Base-by-base conservation (phyloP, 2,113 vertebrate genomes). In the Rostratula benghalensis region DNA sequence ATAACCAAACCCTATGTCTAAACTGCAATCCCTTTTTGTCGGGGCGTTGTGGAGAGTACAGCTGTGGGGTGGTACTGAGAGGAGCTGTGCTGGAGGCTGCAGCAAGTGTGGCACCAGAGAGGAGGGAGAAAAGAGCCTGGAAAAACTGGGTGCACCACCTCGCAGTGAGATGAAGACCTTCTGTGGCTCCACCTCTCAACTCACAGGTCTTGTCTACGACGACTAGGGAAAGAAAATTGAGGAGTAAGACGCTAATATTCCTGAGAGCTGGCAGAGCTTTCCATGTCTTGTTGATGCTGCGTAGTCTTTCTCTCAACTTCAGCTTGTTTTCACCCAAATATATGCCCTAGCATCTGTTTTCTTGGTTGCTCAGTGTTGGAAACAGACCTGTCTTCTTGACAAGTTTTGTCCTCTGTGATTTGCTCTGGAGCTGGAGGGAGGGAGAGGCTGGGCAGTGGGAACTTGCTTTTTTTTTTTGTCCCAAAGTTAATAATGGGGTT, bases 261-360 rank as follows among this genome's bases (percentile, higher is more conserved):
- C 25, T 76, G 63, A 90, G 93, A 89, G 48, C 67, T 90, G 83
- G 63, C 86, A 57, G 41, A 31, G 61, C 71, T 77, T 83, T 25
- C 54, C 53, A 3, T 48, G 33, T 74, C 50, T 17, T 64, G 16
- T 39, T 78, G 77, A 37, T 87, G 83, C 61, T 71, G 77, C 39
- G 3, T 13, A 33, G 87, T n/a, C 77, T 78, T 83, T 92, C 70
- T 88, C 67, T 83, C 83, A 61, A 74, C 64, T 57, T 68, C 23
- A 43, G 60, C 89, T 89, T 89, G 48, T 67, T 94, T 91, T 75
- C 33, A 54, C 92, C 76, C 87, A 84, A 93, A 83, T 94, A 56
- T n/a, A 60, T 94, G 74, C 61, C 17, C 16, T 69, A 84, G 51
- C 82, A 86, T 80, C 96, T 97, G 92, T 94, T 93, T 96, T 39